Percentiles rank a stretch among this genome's conserved stretches.
Conservation (phyloP, 2,797 vertebrate genomes). For the Mus minutoides region DNA sequence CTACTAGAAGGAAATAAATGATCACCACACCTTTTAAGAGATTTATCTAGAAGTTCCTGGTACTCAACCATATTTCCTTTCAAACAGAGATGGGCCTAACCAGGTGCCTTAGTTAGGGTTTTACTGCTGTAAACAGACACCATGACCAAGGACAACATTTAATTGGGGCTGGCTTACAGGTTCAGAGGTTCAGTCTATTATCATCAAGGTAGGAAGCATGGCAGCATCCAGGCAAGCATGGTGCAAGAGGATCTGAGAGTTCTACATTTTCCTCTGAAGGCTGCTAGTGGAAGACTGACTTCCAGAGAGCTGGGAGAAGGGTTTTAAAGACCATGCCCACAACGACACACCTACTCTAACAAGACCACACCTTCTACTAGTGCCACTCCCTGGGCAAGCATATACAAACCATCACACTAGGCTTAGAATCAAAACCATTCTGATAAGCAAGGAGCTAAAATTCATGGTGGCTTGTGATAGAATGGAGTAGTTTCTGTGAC, state of each 20-base stretch:
- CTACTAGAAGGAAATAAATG: slow-evolving; percentile 62
- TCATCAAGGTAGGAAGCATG: not conserved
- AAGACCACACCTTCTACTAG: not conserved
- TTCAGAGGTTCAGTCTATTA: not conserved
- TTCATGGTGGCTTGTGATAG: slow-evolving; percentile 35
- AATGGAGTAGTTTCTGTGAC: not conserved
- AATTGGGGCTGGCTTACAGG: not conserved
- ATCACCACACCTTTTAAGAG: slow-evolving; percentile 58
- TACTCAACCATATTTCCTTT: slow-evolving; percentile 53
- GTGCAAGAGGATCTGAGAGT: not conserved
- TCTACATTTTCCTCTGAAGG: not conserved
- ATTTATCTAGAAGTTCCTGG: slow-evolving; percentile 40
- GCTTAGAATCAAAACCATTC: not conserved
- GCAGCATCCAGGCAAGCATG: not conserved
- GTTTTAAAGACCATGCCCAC: not conserved
- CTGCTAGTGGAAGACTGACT: not conserved
- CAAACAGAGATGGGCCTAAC: not conserved
- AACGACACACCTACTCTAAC: not conserved
- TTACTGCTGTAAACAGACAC: not conserved
- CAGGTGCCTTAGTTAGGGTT: not conserved
- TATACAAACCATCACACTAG: not conserved
- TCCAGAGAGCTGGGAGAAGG: not conserved
- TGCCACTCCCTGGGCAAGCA: not conserved
- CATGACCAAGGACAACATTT: not conserved
- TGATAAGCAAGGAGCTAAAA: slow-evolving; percentile 37